phyloP scores from a whole-genome alignment of 2,888 invertebrate species.

The Drosophila subsilvestris region DNA sequence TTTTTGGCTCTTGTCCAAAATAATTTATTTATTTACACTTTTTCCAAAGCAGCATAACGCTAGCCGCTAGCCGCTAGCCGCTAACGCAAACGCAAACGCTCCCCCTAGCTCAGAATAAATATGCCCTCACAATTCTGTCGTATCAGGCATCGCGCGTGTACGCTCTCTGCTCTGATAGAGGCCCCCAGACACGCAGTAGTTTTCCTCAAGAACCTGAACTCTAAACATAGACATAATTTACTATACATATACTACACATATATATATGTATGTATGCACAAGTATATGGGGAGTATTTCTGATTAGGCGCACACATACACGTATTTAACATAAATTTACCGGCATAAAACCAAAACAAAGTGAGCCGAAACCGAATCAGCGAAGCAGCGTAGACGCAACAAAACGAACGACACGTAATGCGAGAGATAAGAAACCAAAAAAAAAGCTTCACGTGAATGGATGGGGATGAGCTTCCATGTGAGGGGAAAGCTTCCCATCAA shows the following conservation, averaged over 20 bases:
- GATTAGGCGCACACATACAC: neutral
- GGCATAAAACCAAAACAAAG: constrained; percentile 38
- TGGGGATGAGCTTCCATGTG: constrained; percentile 15
- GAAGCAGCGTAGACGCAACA: neutral
- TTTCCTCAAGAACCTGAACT: constrained; percentile 30
- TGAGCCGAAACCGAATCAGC: constrained; percentile 19
- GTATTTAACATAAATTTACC: constrained; percentile 14
- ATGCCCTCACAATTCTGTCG: neutral
- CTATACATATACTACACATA: neutral
- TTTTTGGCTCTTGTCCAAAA: too few species aligned
- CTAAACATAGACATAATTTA: constrained; percentile 31
- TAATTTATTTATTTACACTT: too few species aligned
- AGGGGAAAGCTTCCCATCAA: neutral
- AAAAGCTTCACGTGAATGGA: constrained; percentile 26
- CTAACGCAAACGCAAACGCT: too few species aligned
- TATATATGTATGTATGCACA: constrained; percentile 9
- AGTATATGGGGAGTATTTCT: neutral
- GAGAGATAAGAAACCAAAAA: constrained; percentile 15
- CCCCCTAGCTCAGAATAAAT: too few species aligned
- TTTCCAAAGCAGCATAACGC: too few species aligned
- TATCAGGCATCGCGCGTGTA: constrained; percentile 30
- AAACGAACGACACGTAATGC: constrained; percentile 13
- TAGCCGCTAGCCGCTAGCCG: too few species aligned
- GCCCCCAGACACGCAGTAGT: constrained; percentile 23
- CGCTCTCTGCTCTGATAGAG: constrained; percentile 3